Conservation (phyloP, 2,797 vertebrate species). For the Vireo griseus region DNA sequence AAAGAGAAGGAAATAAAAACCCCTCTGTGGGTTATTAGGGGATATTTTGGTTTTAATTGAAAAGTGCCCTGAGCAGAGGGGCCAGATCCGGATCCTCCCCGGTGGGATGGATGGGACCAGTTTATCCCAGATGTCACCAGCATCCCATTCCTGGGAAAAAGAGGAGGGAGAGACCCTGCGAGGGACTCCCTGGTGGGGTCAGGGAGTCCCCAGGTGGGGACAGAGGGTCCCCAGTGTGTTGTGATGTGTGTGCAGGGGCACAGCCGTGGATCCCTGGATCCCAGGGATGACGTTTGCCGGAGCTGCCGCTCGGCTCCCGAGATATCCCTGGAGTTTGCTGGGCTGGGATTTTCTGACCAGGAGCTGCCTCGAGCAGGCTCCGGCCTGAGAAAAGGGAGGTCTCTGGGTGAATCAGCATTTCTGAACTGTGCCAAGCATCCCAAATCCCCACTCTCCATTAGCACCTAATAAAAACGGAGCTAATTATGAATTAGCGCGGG, state of each 20-base stretch:
- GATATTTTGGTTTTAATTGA: constrained; percentile 40
- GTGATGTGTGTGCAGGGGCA: no score
- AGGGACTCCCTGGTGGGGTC: neutral
- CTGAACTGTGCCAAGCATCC: constrained; percentile 64
- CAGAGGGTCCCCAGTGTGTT: fast-evolving
- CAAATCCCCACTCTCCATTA: constrained; percentile 71
- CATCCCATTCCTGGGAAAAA: neutral
- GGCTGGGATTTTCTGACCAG: neutral
- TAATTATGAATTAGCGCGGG: constrained; percentile 44
- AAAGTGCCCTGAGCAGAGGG: neutral
- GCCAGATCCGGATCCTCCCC: fast-evolving
- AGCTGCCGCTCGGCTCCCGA: fast-evolving
- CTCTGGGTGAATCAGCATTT: constrained; percentile 73
- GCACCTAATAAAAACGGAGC: constrained; percentile 72
- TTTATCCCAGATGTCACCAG: fast-evolving
- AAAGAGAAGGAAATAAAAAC: neutral
- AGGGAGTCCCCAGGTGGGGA: neutral
- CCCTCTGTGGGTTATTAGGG: neutral
- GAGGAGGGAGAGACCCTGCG: neutral
- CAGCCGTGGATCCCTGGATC: neutral
- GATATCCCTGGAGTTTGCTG: neutral
- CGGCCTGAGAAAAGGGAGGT: constrained; percentile 14
- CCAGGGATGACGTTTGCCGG: no score
- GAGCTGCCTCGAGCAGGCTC: neutral
- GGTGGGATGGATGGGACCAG: fast-evolving